Base-by-base conservation (phyloP, 2,797 vertebrate genomes). In the Merluccius polli region DNA sequence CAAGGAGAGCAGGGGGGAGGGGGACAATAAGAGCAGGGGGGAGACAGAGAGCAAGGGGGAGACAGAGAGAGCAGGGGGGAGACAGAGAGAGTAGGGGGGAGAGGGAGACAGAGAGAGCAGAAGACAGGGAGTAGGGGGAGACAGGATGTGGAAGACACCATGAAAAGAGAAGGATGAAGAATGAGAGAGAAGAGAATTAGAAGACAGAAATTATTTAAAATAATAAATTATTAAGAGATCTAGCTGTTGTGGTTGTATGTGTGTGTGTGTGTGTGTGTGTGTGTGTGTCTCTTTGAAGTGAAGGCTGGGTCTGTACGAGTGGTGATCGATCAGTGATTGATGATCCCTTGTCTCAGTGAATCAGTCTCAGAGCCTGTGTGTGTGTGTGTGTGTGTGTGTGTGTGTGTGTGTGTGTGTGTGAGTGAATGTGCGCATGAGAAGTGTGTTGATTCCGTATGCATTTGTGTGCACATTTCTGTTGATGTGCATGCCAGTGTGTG, bases 301-400 rank as follows among this genome's bases (percentile, higher is more conserved):
- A 70, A 75, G 65, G 75, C 52, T 74, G 30, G 78, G 71, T 68
- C 68, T 80, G 77, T 77, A 71, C 44, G 80, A 82, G 63, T 73
- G 65, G 81, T 76, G 86, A 91, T 92, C 88, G 81, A 90, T 89
- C 84, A 85, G 87, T 89, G 87, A 89, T 71, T 85, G 82, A 88
- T 87, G 86, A 80, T 74, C 71, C 80, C 81, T 67, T 84, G 84
- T 85, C 87, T 79, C 73, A 6, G 31, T 91, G 36, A 83, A 87
- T 89, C 83, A 86, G 82, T 80, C 83, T 82, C 68, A 76, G 73
- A 76, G 52, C 69, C 75, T 73, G 44, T 68, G 73, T 70, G 76
- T 48, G 75, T 70, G 73, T 36, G 15, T 4, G 59, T 13, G 59
- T 36, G 31, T 52, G 29, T 27, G 48, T 9, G 35, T 44, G 63